Evolutionary conservation across 1,140 invertebrate species (phyloP), one percentile per base, ranked within the genome.

Genomic region (Oncopeltus fasciatus): DNA sequence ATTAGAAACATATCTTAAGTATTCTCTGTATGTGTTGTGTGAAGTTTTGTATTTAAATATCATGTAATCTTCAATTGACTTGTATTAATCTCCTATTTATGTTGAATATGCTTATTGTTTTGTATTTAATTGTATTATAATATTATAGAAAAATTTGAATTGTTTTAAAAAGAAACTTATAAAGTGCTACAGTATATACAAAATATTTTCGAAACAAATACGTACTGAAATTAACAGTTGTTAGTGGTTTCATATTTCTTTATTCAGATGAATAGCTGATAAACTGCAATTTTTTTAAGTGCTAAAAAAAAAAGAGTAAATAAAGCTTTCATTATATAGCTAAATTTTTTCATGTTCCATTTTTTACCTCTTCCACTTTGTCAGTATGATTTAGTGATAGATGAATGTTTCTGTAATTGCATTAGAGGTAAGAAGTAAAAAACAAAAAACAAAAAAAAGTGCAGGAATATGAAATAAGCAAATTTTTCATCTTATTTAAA

Each of bases 1-100:
- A 18, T 38, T 58, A 58, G 57, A 18, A 8, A 58, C 57, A 58
- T 58, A 58, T 58, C 57, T 58, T 33, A 31, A 20, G 24, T 49
- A 49, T 49, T 58, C 33, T 58, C 57, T 58, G 57, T 58, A 58
- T 49, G 47, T 58, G 57, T 58, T 58, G 57, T 58, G 57, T 58
- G 57, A 18, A n/a, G 20, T 31, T 58, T 58, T 58, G 28, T 58
- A 58, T 58, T 58, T 38, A 58, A 58, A 58, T 21, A n/a, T 29
- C 16, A 20, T 49, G 21, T 49, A 49, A 49, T 21, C 47, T 49
- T 49, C n/a, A 49, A n/a, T 58, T 58, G 14, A 33, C 27, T 18
- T 58, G 57, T 38, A 38, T 58, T 56, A 58, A 58, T 38, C n/a
- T 33, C 27, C 24, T 58, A 38, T 33, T 58, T 58, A 58, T 33